Base-by-base conservation (phyloP, 2,888 invertebrate species). In the Tetragnatha montana region DNA sequence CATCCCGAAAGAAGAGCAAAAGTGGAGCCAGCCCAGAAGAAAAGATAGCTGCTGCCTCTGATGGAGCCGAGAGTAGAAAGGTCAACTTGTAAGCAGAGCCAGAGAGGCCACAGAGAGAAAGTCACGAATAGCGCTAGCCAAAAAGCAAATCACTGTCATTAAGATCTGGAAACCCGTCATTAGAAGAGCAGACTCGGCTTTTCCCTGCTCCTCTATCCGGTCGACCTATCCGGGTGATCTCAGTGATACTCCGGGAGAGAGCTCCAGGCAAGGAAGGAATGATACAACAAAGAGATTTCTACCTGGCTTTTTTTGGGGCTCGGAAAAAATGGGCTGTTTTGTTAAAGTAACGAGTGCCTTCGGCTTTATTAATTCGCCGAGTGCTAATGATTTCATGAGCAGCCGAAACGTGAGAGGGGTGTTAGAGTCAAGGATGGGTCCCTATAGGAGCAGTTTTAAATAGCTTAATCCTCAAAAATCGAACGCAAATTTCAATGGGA, bases 61-160 rank as follows among this genome's bases (percentile, higher is more conserved):
- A 75, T 19, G 70, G 81, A 82, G 82, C 79, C 75, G 51, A 76
- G 49, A 74, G 71, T 35, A 75, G 76, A 84, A 79, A 89, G 89
- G 89, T 89, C 89, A 89, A 76, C 87, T 83, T 81, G 81, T 81
- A 88, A 85, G 89, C 49, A 81, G 85, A 89, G 80, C 85, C 81
- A 75, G 51, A 80, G 76, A 35, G 78, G 50, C 35, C n/a, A 84
- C 69, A 84, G 82, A 80, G 68, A 82, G 83, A 85, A 89, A 89
- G 89, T 89, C 89, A 89, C 89, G 89, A 89, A 84, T 78, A 35
- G 35, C 70, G 81, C 85, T 51, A 84, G 80, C 85, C 85, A 82
- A 81, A 81, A 75, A 70, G 81, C 81, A 89, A 89, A 89, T 89
- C 85, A 89, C 89, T 89, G 89, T 89, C 89, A 89, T 89, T 89